A percentile compares a stretch with the other conserved stretches of the same genome.
Evolutionary conservation across 2,888 invertebrate species (phyloP).

Genomic region (Erebia ligea): DNA sequence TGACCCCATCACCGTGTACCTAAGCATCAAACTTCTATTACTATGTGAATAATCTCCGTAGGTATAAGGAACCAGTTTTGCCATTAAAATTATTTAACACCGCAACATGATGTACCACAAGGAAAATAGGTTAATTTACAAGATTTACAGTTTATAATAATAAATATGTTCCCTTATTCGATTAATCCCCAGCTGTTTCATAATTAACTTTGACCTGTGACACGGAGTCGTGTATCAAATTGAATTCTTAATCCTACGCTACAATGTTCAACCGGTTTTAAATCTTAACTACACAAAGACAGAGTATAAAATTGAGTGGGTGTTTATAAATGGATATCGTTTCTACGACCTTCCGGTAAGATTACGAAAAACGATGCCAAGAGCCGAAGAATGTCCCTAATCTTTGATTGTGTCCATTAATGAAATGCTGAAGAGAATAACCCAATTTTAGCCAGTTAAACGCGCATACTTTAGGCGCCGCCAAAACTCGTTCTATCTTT

Average conservation of each 20-base stretch:
- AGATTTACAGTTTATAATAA: constrained; percentile 27
- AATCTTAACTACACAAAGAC: constrained; percentile 10
- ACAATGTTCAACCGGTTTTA: constrained; percentile 9
- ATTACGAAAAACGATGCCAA: constrained; percentile 44
- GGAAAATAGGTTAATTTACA: constrained; percentile 26
- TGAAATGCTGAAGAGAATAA: constrained; percentile 27
- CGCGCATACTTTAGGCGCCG: background rate
- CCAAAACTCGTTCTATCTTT: background rate
- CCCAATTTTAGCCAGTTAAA: background rate
- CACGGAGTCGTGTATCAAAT: constrained; percentile 37
- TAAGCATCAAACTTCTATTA: too few relatives aligned
- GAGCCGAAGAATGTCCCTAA: constrained; percentile 33
- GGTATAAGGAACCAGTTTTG: background rate
- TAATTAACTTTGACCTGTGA: constrained; percentile 40
- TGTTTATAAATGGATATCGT: constrained; percentile 39
- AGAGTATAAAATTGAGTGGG: constrained; percentile 21
- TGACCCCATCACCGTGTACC: too few relatives aligned
- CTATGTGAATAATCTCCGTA: too few relatives aligned
- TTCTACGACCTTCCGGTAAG: constrained; percentile 44
- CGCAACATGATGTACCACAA: background rate
- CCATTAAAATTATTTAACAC: background rate
- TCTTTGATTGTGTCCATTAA: constrained; percentile 38
- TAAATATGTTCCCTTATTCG: constrained; percentile 32
- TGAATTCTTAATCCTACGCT: constrained; percentile 35
- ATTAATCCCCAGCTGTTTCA: constrained; percentile 33